Percentiles rank a stretch among this genome's conserved stretches.
Conservation (phyloP, 2,113 vertebrate genomes). For the Sclerurus mexicanus region DNA sequence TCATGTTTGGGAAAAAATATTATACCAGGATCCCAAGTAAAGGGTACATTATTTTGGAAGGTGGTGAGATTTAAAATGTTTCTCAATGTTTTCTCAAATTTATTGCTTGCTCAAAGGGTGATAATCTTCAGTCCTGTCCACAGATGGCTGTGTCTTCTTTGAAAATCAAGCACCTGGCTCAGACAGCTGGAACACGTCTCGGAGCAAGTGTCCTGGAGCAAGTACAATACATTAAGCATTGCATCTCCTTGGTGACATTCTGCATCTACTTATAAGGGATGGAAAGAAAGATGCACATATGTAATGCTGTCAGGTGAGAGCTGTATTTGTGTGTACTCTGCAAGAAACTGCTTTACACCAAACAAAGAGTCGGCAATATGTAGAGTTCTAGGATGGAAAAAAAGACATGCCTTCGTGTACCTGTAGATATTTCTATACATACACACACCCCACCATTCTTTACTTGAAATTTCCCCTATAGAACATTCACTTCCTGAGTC, state of each 20-base stretch:
- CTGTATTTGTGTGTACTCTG: not conserved
- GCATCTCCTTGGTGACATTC: not conserved
- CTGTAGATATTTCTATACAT: not conserved
- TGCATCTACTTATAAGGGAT: not conserved
- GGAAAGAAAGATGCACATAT: not conserved
- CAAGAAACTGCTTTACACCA: not conserved
- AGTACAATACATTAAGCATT: not conserved
- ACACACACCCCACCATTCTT: not conserved
- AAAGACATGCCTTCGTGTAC: not conserved
- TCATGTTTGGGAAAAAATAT: not conserved
- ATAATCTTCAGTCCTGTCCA: not conserved
- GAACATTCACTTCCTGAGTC: not conserved
- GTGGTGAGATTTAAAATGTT: not conserved
- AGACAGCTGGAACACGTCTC: not conserved
- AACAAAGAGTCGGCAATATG: not conserved
- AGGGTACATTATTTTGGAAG: not conserved
- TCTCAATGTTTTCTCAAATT: not conserved
- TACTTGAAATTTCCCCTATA: not conserved
- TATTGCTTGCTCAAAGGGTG: not conserved
- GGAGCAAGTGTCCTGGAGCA: not conserved
- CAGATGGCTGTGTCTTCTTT: not conserved
- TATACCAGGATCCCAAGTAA: not conserved
- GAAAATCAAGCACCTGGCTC: not conserved
- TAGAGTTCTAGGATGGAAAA: not conserved
- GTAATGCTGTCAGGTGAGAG: not conserved